Base-by-base conservation (phyloP, 2,113 vertebrate genomes). In the Cyprinodon brontotheroides region DNA sequence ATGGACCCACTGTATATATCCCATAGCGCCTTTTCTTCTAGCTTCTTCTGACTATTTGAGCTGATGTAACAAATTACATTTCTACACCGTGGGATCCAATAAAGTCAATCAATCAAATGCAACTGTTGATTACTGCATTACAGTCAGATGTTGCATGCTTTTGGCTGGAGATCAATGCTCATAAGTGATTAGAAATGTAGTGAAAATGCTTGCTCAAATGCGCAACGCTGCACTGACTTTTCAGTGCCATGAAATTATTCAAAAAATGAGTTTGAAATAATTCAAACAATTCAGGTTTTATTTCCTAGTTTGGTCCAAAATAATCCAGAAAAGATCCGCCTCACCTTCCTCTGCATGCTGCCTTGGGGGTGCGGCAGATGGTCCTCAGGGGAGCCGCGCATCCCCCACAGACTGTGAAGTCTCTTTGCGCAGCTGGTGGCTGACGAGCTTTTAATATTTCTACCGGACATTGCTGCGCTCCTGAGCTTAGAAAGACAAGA, bases 341-440 rank as follows among this genome's bases (percentile, higher is more conserved):
- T 91, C 86, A 94, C 93, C 89, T 3, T 91, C 67, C 12, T 79
- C 80, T 1, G 85, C 63, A 1, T 48, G 80, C 77, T 64, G 90
- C 39, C 75, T 87, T 20, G 89, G 11, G n/a, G 0, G 87, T 63
- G 70, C 79, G 89, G 86, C 74, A 72, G 68, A 95, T 68, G 48
- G 85, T 82, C 69, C 92, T 79, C 22, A 80, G 3, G 87, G 73
- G 63, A 78, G 40, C 15, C 67, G 65, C 1, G 80, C 43, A 0
- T 0, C 66, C 70, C 3, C 74, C 41, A 67, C 37, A 68, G 2
- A 78, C 67, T 1, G 65, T 4, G 0, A 86, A 11, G 64, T n/a
- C n/a, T 90, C 84, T 78, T 64, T 89, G 15, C 81, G 81, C 62
- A 93, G 3, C 20, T 70, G 85, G 3, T 15, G 3, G 13, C 62